A percentile compares a stretch with the other conserved stretches of the same genome.
These are phyloP conservation scores for Lithobates pipiens DNA, from an alignment of 2,797 vertebrate genomes.

Conservation along the genomic window DNA sequence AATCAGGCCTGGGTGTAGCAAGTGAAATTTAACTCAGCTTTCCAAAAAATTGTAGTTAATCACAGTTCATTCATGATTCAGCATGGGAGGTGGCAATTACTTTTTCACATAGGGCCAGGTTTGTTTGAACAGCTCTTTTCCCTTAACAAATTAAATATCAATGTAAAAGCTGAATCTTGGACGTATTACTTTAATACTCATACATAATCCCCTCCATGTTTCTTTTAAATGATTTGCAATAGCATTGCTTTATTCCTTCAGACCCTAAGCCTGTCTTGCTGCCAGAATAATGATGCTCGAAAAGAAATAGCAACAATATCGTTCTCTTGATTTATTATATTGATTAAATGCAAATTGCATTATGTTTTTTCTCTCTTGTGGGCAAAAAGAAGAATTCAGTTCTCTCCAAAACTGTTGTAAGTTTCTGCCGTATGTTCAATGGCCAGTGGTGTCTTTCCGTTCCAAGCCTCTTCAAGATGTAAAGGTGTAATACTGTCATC, in stretches of 20 bases:
- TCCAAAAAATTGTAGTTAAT: too few relatives aligned
- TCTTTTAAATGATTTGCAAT: not conserved
- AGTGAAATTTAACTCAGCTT: too few relatives aligned
- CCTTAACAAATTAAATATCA: too few relatives aligned
- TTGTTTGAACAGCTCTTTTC: too few relatives aligned
- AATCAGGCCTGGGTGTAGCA: too few relatives aligned
- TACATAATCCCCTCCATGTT: too few relatives aligned
- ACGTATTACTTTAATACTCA: too few relatives aligned
- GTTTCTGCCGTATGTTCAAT: constrained; percentile 40
- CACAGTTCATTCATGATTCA: too few relatives aligned
- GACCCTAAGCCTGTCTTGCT: constrained; percentile 17
- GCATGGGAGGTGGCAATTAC: too few relatives aligned
- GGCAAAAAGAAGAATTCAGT: constrained; percentile 55
- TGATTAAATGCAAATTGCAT: constrained; percentile 61
- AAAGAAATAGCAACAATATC: constrained; percentile 49
- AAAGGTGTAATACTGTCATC: constrained; percentile 58
- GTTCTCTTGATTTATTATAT: constrained; percentile 53
- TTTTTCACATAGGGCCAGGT: too few relatives aligned
- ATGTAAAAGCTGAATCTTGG: too few relatives aligned
- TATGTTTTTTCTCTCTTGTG: constrained; percentile 53
- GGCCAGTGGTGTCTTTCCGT: constrained; percentile 46
- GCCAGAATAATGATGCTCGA: constrained; percentile 27
- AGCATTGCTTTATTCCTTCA: constrained; percentile 14
- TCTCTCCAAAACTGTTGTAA: constrained; percentile 41
- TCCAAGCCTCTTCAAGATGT: constrained; percentile 49